phyloP scores from a whole-genome alignment of 2,888 invertebrate species.

The Desoria tigrina region DNA sequence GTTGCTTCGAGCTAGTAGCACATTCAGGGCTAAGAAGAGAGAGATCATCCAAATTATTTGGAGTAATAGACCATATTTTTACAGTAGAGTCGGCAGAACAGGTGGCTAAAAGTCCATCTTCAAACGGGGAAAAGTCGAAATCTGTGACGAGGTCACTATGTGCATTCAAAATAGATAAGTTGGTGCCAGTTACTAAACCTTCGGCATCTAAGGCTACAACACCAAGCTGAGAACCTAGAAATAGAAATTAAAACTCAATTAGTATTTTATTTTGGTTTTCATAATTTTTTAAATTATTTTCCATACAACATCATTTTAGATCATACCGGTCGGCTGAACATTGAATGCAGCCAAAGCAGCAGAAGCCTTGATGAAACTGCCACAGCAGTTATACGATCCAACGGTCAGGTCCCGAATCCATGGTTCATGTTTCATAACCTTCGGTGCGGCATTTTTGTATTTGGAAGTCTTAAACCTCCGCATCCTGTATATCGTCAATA shows the following conservation, averaged over 20 bases:
- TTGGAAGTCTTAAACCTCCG: constrained; percentile 95
- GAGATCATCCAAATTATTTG: constrained; percentile 40
- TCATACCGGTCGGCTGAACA: constrained; percentile 80
- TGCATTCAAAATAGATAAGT: constrained; percentile 76
- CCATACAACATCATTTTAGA: no score
- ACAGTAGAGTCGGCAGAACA: constrained; percentile 64
- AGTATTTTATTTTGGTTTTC: background rate
- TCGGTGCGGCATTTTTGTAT: constrained; percentile 96
- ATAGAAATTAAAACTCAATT: constrained; percentile 3
- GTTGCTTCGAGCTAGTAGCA: constrained; percentile 78
- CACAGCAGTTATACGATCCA: constrained; percentile 89
- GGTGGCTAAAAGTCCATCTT: constrained; percentile 86
- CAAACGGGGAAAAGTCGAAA: constrained; percentile 93
- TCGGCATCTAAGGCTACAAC: constrained; percentile 84
- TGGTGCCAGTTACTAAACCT: constrained; percentile 74
- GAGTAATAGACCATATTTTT: constrained; percentile 52
- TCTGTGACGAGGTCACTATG: constrained; percentile 90
- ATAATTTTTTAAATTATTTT: constrained; percentile 2
- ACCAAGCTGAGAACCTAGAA: constrained; percentile 78
- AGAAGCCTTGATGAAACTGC: constrained; percentile 91
- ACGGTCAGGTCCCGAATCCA: constrained; percentile 81
- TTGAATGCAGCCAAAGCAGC: constrained; percentile 93
- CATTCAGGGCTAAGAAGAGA: constrained; percentile 62
- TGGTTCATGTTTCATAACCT: constrained; percentile 91
- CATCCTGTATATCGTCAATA: background rate